Base-by-base conservation (phyloP, 1,140 invertebrate species). In the Mya arenaria region DNA sequence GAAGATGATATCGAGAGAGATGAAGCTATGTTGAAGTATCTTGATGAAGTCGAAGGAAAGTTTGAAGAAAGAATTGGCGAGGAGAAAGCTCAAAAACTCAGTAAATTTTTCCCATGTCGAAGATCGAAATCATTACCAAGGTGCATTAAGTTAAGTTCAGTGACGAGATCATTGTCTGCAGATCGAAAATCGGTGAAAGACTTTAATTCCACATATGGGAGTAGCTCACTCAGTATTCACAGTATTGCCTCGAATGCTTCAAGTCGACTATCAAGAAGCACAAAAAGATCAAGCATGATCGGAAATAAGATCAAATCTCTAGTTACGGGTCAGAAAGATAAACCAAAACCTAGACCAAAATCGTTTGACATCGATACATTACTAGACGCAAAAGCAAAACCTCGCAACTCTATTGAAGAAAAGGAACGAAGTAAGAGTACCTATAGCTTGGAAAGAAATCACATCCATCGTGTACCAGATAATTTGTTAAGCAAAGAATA, bases 41-140 rank as follows among this genome's bases (percentile, higher is more conserved):
- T 90, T 25, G 85, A 89, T 77, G 90, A 90, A 82, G 30, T 86
- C 52, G 89, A 91, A 62, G 87, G 85, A 3, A 88, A 87, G 77
- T 86, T 85, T 60, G 89, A 90, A 65, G 90, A 91, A 71, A 84
- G 86, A 55, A 84, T 80, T 6, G 89, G 89, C 52, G 73, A 89
- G 37, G 87, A 90, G 48, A 75, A 85, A 52, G 80, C 85, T 15
- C 80, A 83, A 30, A 89, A 87, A 69, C 78, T 90, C 10, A 85
- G 89, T 66, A 90, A 87, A 75, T 89, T 89, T 62, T 83, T 91
- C n/a, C 87, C 89, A n/a, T 90, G 90, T 77, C 79, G 89, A 36
- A 75, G 89, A 37, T 88, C 90, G 73, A 85, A 84, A 58, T 91
- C 90, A 23, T 78, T 90, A 37, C 90, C 90, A 36, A 72, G 89